Evolutionary conservation across 2,113 vertebrate species (phyloP).

Genomic region (Setophaga coronata): DNA sequence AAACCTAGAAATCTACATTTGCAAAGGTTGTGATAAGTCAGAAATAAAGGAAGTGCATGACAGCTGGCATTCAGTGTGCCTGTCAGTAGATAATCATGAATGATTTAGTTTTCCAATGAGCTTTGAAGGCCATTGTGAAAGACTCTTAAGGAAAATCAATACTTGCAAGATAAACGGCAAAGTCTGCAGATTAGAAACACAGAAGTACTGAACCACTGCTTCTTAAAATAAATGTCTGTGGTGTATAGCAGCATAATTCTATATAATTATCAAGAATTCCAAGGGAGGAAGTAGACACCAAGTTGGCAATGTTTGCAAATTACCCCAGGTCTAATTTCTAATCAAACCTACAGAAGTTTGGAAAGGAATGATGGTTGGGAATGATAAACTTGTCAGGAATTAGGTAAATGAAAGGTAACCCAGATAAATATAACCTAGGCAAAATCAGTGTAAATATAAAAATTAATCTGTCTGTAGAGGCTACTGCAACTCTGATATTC

Average conservation of each 20-base stretch:
- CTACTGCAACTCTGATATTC: not conserved
- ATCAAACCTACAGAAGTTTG: not conserved
- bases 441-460: not conserved
- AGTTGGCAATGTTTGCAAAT: not conserved
- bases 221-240: not conserved
- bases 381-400: not conserved
- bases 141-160: constrained; percentile 22
- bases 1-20: not conserved
- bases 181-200: not conserved
- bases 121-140: constrained; percentile 9
- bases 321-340: not conserved
- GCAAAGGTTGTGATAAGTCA: not conserved
- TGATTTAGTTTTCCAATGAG: not conserved
- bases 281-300: not conserved
- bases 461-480: not conserved
- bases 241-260: not conserved
- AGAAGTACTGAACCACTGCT: not conserved
- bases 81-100: constrained; percentile 2
- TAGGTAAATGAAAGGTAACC: not conserved
- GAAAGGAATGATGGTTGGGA: not conserved
- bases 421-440: not conserved
- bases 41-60: not conserved
- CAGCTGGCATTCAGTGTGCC: not conserved
- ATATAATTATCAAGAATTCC: not conserved
- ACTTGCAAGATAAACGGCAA: not conserved